These are phyloP conservation scores for Augiades crinisus DNA, from an alignment of 2,888 invertebrate species.

Conservation along the genomic window DNA sequence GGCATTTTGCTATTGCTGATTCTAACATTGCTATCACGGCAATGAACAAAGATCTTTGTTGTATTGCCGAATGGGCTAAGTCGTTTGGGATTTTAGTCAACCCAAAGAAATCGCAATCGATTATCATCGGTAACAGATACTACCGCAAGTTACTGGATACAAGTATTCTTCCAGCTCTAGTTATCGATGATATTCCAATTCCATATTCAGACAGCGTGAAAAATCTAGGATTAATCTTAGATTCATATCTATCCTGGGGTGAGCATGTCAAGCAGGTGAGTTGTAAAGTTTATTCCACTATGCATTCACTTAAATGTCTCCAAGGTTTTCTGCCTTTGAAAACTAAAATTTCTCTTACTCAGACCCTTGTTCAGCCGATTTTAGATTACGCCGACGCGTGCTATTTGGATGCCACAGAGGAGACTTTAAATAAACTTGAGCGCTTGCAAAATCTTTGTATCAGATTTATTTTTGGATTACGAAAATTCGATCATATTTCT, in stretches of 20 bases:
- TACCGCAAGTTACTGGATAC: neutral
- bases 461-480: too few species aligned
- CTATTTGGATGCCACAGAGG: too few species aligned
- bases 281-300: neutral
- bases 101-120: neutral
- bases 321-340: neutral
- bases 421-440: too few species aligned
- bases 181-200: neutral
- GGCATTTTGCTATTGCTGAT: too few species aligned
- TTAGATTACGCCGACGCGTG: too few species aligned
- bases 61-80: neutral
- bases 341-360: too few species aligned
- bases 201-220: neutral
- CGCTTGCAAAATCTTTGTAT: too few species aligned
- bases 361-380: too few species aligned
- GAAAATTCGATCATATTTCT: neutral
- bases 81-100: neutral
- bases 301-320: too few species aligned
- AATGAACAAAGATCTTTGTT: neutral
- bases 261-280: neutral
- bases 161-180: neutral
- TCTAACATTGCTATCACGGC: too few species aligned
- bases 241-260: neutral
- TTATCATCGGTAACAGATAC: neutral
- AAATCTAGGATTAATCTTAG: constrained; percentile 3